phyloP scores from a whole-genome alignment of 1,140 invertebrate genomes.

The Tetragonula clypearis region DNA sequence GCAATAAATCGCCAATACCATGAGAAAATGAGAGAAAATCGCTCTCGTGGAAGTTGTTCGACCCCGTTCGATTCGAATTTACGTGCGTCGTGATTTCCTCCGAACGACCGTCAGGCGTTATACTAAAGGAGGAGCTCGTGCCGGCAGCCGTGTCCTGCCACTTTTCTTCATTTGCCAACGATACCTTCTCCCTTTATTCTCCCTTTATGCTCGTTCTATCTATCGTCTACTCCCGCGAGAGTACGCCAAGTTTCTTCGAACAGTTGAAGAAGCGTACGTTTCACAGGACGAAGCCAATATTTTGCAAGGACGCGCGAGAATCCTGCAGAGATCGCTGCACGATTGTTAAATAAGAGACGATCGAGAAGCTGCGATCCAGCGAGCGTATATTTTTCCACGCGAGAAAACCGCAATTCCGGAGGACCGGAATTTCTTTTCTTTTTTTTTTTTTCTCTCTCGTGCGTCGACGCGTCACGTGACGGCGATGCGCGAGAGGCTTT shows the following conservation, averaged over 20 bases:
- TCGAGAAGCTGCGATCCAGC: background rate
- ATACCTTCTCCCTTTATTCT: background rate
- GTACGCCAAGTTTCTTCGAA: background rate
- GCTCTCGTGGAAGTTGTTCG: background rate
- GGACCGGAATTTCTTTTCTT: background rate
- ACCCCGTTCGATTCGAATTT: background rate
- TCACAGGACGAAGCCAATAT: background rate
- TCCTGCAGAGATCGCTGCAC: background rate
- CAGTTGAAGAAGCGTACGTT: background rate
- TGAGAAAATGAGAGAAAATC: background rate
- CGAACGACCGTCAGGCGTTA: background rate
- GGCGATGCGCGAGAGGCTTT: background rate
- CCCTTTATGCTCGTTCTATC: background rate
- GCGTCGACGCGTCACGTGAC: background rate
- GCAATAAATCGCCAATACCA: background rate
- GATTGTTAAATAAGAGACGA: background rate
- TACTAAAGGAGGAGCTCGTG: background rate
- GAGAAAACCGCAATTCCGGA: background rate
- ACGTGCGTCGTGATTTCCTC: background rate
- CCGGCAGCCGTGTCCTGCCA: background rate
- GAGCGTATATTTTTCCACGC: background rate
- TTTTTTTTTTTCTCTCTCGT: accelerated
- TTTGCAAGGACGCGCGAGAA: background rate
- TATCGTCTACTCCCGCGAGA: background rate
- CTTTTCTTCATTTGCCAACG: constrained; percentile 1